These are phyloP conservation scores for Myzus persicae DNA, from an alignment of 1,140 invertebrate species.

Conservation along the genomic window DNA sequence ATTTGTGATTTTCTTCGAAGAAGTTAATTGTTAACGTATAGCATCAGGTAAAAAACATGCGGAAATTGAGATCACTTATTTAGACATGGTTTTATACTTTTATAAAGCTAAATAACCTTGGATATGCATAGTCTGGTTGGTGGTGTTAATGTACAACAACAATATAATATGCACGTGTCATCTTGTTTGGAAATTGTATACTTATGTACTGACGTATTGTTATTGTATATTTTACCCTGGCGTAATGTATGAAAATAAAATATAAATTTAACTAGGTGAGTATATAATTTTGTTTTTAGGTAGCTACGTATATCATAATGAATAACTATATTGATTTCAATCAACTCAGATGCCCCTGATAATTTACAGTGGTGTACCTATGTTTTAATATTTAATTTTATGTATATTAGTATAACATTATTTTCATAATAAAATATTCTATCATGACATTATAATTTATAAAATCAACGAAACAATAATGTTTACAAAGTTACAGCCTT, in stretches of 20 bases:
- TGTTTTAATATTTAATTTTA: background rate
- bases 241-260: background rate
- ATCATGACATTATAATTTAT: background rate
- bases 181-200: background rate
- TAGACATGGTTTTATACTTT: background rate
- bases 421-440: too few species aligned
- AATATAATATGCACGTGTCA: background rate
- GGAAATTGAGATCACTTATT: background rate
- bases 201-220: background rate
- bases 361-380: too few species aligned
- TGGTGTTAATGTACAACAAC: background rate
- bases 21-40: background rate
- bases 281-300: background rate
- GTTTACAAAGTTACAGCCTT: background rate
- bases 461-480: background rate
- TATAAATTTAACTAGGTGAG: background rate
- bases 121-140: background rate
- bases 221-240: background rate
- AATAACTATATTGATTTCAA: background rate
- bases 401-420: background rate
- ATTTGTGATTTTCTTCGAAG: background rate
- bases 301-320: background rate
- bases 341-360: background rate
- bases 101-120: conserved; percentile 27
- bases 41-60: background rate